phyloP scores from a whole-genome alignment of 2,797 vertebrate genomes.

The Macropus fuliginosus region DNA sequence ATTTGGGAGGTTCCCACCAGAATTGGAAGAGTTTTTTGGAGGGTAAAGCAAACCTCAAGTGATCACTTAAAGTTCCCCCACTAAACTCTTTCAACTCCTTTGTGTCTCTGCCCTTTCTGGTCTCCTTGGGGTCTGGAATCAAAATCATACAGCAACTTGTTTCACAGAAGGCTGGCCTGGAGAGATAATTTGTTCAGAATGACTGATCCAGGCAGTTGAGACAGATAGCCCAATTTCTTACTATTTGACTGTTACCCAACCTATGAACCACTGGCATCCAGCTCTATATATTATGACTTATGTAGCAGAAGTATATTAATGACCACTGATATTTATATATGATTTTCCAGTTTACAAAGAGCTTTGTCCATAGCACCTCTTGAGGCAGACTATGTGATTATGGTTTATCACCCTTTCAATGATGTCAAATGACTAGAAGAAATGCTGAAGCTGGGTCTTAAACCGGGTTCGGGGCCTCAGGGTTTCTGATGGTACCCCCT shows the following conservation, averaged over 20 bases:
- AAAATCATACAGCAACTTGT: rapidly evolving
- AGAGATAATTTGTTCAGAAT: neutral
- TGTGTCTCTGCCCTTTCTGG: rapidly evolving
- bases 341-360: neutral
- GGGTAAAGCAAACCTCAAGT: neutral
- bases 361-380: neutral
- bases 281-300: neutral
- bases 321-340: neutral
- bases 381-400: neutral
- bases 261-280: rapidly evolving
- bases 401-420: neutral
- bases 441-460: neutral
- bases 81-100: rapidly evolving
- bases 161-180: neutral
- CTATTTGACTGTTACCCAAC: too few relatives aligned
- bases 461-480: neutral
- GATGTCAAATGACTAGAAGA: neutral
- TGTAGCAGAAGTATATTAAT: neutral
- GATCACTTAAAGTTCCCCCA: rapidly evolving
- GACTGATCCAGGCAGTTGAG: neutral
- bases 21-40: neutral
- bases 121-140: neutral
- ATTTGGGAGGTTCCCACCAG: rapidly evolving
- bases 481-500: neutral
- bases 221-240: rapidly evolving